Evolutionary conservation across 2,888 invertebrate genomes (phyloP).

Genomic region (Ernsta delagoae): DNA sequence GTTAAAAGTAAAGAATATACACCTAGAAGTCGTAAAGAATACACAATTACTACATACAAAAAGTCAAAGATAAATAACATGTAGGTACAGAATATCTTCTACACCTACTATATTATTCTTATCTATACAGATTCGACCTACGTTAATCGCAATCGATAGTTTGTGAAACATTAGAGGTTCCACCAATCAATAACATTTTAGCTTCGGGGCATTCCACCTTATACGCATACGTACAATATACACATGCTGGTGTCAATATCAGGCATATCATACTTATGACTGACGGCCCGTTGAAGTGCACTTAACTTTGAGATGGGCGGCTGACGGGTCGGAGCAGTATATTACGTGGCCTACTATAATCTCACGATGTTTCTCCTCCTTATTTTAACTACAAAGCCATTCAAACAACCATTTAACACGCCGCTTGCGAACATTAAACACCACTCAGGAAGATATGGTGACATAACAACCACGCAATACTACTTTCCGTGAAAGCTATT

Average conservation of each 20-base stretch:
- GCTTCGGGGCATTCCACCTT: background rate
- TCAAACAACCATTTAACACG: constrained; percentile 44
- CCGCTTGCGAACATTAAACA: constrained; percentile 44
- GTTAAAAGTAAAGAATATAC: too few relatives aligned
- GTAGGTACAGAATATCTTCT: too few relatives aligned
- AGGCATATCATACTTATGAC: constrained; percentile 56
- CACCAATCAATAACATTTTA: constrained; percentile 5
- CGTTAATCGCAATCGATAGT: background rate
- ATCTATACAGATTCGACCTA: too few relatives aligned
- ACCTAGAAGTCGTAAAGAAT: too few relatives aligned
- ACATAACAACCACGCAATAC: constrained; percentile 34
- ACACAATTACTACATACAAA: too few relatives aligned
- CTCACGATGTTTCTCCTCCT: constrained; percentile 18
- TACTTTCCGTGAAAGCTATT: constrained; percentile 42
- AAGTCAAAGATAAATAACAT: too few relatives aligned
- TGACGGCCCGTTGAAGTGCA: constrained; percentile 61
- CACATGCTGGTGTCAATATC: constrained; percentile 48
- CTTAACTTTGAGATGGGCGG: constrained; percentile 56
- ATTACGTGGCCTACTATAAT: constrained; percentile 46
- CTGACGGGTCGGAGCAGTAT: constrained; percentile 51
- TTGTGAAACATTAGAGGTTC: background rate
- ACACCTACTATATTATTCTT: too few relatives aligned
- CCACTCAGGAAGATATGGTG: constrained; percentile 42
- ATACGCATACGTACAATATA: background rate
- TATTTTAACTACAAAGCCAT: constrained; percentile 38